These are phyloP conservation scores for Apeltes quadracus DNA, from an alignment of 2,113 vertebrate genomes.

Conservation along the genomic window DNA sequence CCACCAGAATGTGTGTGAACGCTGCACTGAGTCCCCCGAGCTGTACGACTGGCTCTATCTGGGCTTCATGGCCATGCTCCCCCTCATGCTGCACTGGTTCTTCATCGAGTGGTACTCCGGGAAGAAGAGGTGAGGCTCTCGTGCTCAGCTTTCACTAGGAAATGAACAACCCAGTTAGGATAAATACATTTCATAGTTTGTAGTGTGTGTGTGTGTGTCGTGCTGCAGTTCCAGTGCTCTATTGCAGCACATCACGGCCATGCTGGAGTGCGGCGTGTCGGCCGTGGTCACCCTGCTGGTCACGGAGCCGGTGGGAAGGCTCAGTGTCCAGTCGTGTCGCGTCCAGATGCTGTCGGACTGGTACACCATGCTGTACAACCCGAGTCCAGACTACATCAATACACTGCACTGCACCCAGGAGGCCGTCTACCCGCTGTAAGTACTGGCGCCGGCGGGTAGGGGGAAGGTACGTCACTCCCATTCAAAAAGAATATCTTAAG, in stretches of 20 bases:
- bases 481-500: not conserved
- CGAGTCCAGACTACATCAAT: constrained; percentile 94
- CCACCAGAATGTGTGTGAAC: constrained; percentile 87
- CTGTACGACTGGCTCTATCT: constrained; percentile 98
- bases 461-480: not conserved
- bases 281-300: constrained; percentile 88
- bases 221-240: constrained; percentile 88
- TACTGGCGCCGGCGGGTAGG: not conserved
- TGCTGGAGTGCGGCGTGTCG: constrained; percentile 88
- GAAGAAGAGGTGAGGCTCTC: constrained; percentile 89
- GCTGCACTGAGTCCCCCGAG: constrained; percentile 86
- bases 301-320: constrained; percentile 85
- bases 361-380: constrained; percentile 99
- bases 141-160: not conserved
- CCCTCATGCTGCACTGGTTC: constrained; percentile 96
- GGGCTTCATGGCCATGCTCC: constrained; percentile 98
- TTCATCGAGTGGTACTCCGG: constrained; percentile 99
- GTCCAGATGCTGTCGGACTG: constrained; percentile 96
- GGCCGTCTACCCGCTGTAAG: constrained; percentile 93
- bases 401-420: constrained; percentile 97
- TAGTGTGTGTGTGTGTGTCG: not conserved
- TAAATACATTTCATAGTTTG: not conserved
- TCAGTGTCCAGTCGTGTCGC: constrained; percentile 88
- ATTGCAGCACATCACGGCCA: constrained; percentile 90
- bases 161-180: not conserved